Conservation (phyloP, 2,113 vertebrate species). For the Chiloscyllium plagiosum region DNA sequence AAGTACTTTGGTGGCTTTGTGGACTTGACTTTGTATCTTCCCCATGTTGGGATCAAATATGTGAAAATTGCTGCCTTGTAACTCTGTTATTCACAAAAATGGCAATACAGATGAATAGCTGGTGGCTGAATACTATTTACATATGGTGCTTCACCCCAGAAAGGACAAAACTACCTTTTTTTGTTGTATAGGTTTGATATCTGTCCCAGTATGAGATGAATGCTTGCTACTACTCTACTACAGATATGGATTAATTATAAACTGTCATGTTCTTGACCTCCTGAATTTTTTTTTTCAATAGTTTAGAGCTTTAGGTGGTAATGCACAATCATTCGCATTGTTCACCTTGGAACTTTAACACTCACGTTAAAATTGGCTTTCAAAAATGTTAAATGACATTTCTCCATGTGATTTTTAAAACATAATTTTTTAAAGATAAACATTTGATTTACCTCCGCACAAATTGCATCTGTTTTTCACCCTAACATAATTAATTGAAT, state of each 20-base stretch:
- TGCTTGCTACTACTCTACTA: not conserved
- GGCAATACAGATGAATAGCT: not conserved
- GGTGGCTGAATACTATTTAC: not conserved
- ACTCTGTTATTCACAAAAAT: not conserved
- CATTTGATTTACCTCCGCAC: not conserved
- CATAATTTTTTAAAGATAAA: not conserved
- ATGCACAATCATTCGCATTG: not conserved
- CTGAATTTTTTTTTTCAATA: not conserved
- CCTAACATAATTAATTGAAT: not conserved
- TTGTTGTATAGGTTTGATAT: not conserved
- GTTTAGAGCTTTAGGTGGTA: not conserved
- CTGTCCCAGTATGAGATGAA: not conserved
- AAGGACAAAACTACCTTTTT: not conserved
- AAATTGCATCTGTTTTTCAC: not conserved
- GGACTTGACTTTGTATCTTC: not conserved
- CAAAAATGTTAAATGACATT: not conserved
- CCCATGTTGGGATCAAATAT: not conserved
- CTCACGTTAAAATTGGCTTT: not conserved
- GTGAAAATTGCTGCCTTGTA: not conserved
- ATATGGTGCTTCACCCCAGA: not conserved
- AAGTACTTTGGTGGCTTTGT: not conserved
- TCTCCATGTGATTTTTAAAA: not conserved
- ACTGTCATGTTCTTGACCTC: not conserved
- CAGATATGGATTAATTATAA: not conserved
- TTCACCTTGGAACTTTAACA: not conserved